These are phyloP conservation scores for Quiscalus mexicanus DNA, from an alignment of 2,113 vertebrate species.

Conservation along the genomic window DNA sequence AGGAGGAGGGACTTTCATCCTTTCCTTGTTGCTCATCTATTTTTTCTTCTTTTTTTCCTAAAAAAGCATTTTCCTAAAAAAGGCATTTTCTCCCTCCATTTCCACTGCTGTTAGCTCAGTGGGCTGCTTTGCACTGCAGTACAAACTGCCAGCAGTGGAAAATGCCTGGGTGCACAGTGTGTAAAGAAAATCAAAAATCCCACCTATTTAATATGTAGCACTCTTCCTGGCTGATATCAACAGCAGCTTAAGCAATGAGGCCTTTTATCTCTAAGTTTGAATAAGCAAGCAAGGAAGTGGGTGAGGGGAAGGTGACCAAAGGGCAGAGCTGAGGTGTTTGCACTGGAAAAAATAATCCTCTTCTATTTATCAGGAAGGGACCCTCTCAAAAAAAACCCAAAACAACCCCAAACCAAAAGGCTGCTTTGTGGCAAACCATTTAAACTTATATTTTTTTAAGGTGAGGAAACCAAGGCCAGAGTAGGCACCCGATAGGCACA, in stretches of 20 bases:
- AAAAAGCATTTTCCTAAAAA: too few relatives aligned
- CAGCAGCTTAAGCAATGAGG: not conserved
- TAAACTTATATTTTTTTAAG: not conserved
- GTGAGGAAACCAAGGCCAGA: not conserved
- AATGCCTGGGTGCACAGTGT: not conserved
- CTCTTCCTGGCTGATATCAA: not conserved
- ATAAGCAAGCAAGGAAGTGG: not conserved
- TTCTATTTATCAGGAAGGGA: not conserved
- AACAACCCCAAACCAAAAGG: not conserved
- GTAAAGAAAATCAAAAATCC: not conserved
- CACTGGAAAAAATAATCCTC: not conserved
- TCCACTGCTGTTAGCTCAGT: not conserved
- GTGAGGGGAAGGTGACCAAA: not conserved
- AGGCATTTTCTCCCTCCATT: not conserved
- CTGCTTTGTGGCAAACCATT: not conserved
- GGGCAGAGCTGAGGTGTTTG: not conserved
- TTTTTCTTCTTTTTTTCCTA: not conserved
- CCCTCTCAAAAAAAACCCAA: not conserved
- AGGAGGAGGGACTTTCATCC: not conserved
- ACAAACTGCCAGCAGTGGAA: not conserved
- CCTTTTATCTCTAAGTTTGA: not conserved
- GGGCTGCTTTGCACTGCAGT: not conserved
- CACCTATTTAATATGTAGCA: not conserved
- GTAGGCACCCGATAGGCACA: fast-evolving
- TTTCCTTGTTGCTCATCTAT: not conserved